Evolutionary conservation across 2,113 vertebrate genomes (phyloP).

Genomic region (Myrmecobius fasciatus): DNA sequence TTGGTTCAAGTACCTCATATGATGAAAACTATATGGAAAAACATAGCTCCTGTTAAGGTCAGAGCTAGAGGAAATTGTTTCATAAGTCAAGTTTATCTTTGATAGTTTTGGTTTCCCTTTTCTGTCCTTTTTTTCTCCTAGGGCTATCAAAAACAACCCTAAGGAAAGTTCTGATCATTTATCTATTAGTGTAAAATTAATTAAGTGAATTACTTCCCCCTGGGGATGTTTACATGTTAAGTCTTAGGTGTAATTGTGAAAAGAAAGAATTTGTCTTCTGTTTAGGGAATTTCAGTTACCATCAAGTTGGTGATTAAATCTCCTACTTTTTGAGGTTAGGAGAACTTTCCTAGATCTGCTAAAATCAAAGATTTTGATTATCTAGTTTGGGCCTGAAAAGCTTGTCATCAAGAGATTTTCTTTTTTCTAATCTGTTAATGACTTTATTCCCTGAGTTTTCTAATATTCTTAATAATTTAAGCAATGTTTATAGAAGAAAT

Average conservation of each 20-base stretch:
- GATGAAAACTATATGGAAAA: slow-evolving; percentile 22
- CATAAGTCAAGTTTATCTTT: slow-evolving; percentile 21
- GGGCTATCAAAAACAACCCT: slow-evolving; percentile 5
- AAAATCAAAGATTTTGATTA: neutral
- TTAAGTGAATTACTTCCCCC: neutral
- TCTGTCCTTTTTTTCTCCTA: neutral
- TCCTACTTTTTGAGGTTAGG: neutral
- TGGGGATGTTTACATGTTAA: slow-evolving; percentile 12
- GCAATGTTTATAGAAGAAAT: neutral
- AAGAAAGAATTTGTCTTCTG: neutral
- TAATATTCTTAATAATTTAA: neutral
- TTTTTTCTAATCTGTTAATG: neutral
- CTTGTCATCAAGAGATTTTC: neutral
- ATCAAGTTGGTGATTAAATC: neutral
- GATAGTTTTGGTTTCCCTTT: neutral
- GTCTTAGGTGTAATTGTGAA: neutral
- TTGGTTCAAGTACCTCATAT: slow-evolving; percentile 17
- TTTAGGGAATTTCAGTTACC: neutral
- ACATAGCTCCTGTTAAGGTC: neutral
- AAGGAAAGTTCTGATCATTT: slow-evolving; percentile 26
- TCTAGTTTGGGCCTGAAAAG: neutral
- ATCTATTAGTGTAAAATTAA: neutral
- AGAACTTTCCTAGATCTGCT: neutral
- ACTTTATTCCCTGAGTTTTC: neutral
- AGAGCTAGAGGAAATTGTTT: slow-evolving; percentile 19